A percentile compares a stretch with the other conserved stretches of the same genome.
These are phyloP conservation scores for Bathynomus jamesi DNA, from an alignment of 1,140 invertebrate genomes.

Conservation along the genomic window DNA sequence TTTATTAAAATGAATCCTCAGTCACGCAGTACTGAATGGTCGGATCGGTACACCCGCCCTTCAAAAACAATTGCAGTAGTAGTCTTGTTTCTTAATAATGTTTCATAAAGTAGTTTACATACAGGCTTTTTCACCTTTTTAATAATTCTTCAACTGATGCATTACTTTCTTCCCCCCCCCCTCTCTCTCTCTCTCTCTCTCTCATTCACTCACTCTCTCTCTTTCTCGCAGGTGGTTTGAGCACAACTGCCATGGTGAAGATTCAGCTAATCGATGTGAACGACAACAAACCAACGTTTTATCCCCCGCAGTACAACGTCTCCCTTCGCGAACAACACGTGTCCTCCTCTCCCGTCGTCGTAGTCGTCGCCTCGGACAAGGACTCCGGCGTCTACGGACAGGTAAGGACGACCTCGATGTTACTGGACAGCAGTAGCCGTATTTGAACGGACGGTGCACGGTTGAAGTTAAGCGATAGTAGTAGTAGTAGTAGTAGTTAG, in stretches of 20 bases:
- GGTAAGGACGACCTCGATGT: constrained; percentile 45
- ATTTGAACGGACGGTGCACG: too few species aligned
- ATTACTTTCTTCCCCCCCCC: neutral
- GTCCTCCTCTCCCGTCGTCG: constrained; percentile 54
- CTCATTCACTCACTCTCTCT: neutral
- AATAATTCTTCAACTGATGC: too few species aligned
- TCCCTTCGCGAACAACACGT: constrained; percentile 58
- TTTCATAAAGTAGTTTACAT: too few species aligned
- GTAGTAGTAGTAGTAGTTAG: too few species aligned
- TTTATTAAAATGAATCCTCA: too few species aligned
- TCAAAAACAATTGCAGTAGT: too few species aligned
- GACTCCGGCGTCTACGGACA: constrained; percentile 77
- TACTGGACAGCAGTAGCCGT: too few species aligned
- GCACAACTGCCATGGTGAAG: constrained; percentile 83
- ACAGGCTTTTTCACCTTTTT: too few species aligned
- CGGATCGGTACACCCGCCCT: too few species aligned
- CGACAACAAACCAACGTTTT: constrained; percentile 84
- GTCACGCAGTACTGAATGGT: too few species aligned
- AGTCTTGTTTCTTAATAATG: too few species aligned
- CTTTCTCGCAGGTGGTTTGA: constrained; percentile 66
- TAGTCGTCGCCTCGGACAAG: constrained; percentile 74
- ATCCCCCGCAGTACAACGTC: constrained; percentile 76
- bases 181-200: neutral
- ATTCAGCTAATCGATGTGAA: constrained; percentile 86
- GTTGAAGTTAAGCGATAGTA: too few species aligned